Evolutionary conservation across 2,113 vertebrate genomes (phyloP).

Genomic region (Paedocypris sp.): DNA sequence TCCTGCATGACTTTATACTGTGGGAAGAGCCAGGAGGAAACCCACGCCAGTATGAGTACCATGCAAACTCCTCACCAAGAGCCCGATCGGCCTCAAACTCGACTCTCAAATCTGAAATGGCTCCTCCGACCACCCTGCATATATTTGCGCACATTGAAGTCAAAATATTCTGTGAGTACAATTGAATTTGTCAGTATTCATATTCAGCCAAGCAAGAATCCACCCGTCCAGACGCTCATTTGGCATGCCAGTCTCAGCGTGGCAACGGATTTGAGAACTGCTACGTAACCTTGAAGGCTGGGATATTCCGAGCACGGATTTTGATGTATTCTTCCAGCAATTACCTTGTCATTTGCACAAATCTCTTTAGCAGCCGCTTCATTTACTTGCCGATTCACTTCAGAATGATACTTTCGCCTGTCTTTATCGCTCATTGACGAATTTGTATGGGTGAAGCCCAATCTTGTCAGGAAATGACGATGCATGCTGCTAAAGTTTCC

Average conservation of each 20-base stretch:
- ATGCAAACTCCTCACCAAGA: too few relatives aligned
- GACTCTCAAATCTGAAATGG: too few relatives aligned
- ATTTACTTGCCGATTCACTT: background rate
- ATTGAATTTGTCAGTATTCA: background rate
- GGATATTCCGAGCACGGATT: background rate
- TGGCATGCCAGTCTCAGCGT: background rate
- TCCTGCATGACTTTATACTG: too few relatives aligned
- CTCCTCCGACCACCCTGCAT: too few relatives aligned
- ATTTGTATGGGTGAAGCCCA: conserved; percentile 1
- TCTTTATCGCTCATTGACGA: conserved; percentile 1
- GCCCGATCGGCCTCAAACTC: too few relatives aligned
- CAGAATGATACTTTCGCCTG: background rate
- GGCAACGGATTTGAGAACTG: background rate
- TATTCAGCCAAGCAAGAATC: background rate
- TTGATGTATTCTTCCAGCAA: conserved; percentile 3
- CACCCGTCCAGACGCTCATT: background rate
- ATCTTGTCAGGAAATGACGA: background rate
- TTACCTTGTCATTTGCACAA: conserved; percentile 1
- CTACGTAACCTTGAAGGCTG: background rate
- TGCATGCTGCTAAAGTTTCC: conserved; percentile 5
- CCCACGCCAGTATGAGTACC: too few relatives aligned
- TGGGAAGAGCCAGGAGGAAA: too few relatives aligned
- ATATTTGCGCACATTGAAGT: background rate
- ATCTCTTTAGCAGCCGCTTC: background rate
- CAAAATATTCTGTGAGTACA: background rate